phyloP scores from a whole-genome alignment of 2,113 vertebrate genomes.

The Microtus montanus region DNA sequence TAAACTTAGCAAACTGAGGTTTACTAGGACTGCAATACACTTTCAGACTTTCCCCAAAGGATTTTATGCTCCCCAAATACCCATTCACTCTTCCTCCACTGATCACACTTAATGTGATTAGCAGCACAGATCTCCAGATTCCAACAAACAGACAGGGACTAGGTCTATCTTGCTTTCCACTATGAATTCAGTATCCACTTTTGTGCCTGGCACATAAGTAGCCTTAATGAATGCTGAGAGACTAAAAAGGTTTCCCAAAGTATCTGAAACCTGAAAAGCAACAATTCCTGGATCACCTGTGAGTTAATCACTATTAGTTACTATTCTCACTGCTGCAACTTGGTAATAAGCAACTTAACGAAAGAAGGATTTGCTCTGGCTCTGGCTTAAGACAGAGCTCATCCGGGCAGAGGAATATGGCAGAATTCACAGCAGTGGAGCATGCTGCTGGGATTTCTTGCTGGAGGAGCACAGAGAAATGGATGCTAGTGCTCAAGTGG shows the following conservation, averaged over 20 bases:
- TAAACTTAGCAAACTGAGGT: background rate
- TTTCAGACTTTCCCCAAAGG: background rate
- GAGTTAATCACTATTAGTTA: background rate
- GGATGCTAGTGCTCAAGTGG: background rate
- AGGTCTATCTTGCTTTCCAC: background rate
- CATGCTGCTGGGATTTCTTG: background rate
- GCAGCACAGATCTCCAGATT: background rate
- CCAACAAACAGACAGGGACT: background rate
- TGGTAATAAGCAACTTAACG: background rate
- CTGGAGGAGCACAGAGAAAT: background rate
- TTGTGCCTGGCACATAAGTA: background rate
- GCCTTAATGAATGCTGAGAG: background rate
- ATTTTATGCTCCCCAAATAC: background rate
- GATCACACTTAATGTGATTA: constrained; percentile 3
- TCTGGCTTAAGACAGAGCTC: background rate
- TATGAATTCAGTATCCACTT: background rate
- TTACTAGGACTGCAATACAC: background rate
- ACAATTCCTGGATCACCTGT: background rate
- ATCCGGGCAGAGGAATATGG: background rate
- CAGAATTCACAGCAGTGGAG: background rate
- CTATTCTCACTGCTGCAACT: background rate
- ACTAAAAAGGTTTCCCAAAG: background rate
- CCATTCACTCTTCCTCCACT: background rate
- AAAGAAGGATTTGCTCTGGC: background rate
- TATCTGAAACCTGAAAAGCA: constrained; percentile 40